Base-by-base conservation (phyloP, 2,797 vertebrate species). In the Aselliscus stoliczkanus region DNA sequence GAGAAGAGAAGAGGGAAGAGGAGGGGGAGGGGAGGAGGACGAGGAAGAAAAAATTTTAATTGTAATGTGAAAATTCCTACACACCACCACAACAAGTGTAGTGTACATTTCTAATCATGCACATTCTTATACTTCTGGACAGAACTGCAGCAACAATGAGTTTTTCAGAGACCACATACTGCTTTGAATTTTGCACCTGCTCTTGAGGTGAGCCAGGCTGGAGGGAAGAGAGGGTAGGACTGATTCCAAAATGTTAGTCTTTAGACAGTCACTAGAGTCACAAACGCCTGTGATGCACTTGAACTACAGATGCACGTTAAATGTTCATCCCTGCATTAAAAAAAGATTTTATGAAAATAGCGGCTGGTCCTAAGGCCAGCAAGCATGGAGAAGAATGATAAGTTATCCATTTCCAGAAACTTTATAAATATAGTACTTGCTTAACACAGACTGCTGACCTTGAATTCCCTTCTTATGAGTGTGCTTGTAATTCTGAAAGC, bases 341-440 rank as follows among this genome's bases (percentile, higher is more conserved):
- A 97, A 88, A 80, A 52, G 1, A 93, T 93, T 47, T 44, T 93
- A 67, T 82, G 90, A 95, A 96, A 98, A 96, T 87, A 96, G 87
- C 31, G 87, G 34, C 75, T 97, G 85, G 70, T 97, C 93, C 93
- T 81, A 95, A 95, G 84, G 37, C 95, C 75, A 93, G 76, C 11
- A 65, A 70, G n/a, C 54, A 90, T 72, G 64, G 47, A 77, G 54
- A 95, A 27, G 52, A 96, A 95, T 64, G 96, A 92, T 96, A 75
- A 89, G 47, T 94, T 97, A 97, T 93, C 76, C n/a, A 97, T 97
- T 98, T 98, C 91, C 94, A 76, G 93, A 97, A 83, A 73, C 96
- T 97, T 97, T 94, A 97, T 97, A 98, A 98, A 97, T 97, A 96
- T 77, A 97, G 82, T 89, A 83, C 52, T 91, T 97, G 92, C 94